phyloP scores from a whole-genome alignment of 2,888 invertebrate genomes.

The Latheticus oryzae region DNA sequence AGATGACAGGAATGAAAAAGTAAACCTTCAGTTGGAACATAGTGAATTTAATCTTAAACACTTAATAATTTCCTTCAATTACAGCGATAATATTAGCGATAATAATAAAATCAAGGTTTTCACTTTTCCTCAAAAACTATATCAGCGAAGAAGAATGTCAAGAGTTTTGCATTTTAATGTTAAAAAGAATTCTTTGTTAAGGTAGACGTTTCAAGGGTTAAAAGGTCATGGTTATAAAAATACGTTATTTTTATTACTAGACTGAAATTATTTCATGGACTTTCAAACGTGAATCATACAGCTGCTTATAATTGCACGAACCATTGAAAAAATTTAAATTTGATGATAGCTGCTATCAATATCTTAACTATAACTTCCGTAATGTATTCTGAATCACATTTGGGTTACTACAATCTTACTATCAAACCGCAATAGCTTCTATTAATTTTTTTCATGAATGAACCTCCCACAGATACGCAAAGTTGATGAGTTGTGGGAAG shows the following conservation, averaged over 20 bases:
- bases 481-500: conserved; percentile 29
- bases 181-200: conserved; percentile 10
- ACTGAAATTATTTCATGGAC: conserved; percentile 17
- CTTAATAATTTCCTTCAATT: too few relatives aligned
- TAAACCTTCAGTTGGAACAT: conserved; percentile 16
- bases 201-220: conserved; percentile 24
- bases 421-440: background rate
- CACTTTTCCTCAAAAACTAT: too few relatives aligned
- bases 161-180: conserved; percentile 1
- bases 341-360: too few relatives aligned
- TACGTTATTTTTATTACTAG: conserved; percentile 13
- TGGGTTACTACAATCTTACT: conserved; percentile 31
- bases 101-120: too few relatives aligned
- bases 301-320: conserved; percentile 15
- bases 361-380: too few relatives aligned
- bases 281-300: conserved; percentile 28
- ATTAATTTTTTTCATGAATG: conserved; percentile 28
- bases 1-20: conserved; percentile 7
- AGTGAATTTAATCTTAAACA: too few relatives aligned
- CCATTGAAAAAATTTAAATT: conserved; percentile 12
- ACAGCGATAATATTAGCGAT: too few relatives aligned
- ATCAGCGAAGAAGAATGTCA: conserved; percentile 3
- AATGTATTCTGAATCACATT: too few relatives aligned
- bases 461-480: conserved; percentile 20
- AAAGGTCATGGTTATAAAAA: conserved; percentile 27